A percentile compares a stretch with the other conserved stretches of the same genome.
Conservation (phyloP, 2,797 vertebrate genomes). For the Crenichthys baileyi region DNA sequence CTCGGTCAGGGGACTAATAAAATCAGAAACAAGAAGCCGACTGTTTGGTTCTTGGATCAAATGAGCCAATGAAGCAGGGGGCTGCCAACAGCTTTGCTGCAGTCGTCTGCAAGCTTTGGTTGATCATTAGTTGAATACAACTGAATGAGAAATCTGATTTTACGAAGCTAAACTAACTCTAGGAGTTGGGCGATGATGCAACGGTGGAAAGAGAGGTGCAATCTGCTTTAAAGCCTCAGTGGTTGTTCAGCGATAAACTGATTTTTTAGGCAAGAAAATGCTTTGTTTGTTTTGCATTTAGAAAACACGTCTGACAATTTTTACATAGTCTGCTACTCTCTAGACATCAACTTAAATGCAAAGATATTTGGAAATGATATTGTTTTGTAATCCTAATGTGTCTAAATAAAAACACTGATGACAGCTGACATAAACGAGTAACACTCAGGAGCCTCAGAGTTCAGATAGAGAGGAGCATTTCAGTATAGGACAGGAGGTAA, state of each 20-base stretch:
- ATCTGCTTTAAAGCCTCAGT: background rate
- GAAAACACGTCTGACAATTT: background rate
- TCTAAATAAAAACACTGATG: background rate
- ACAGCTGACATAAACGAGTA: conserved; percentile 3
- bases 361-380: background rate
- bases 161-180: background rate
- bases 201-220: background rate
- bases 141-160: background rate
- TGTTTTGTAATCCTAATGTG: conserved; percentile 6
- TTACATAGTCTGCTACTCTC: background rate
- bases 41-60: conserved; percentile 8
- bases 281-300: background rate
- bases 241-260: background rate
- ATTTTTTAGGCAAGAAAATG: background rate
- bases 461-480: conserved; percentile 3
- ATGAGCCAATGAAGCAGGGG: conserved; percentile 13
- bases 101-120: background rate
- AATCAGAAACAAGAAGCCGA: conserved; percentile 22
- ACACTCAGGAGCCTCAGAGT: conserved; percentile 12
- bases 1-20: conserved; percentile 5
- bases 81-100: background rate
- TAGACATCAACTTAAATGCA: background rate
- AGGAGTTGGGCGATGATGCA: conserved; percentile 16
- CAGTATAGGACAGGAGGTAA: conserved; percentile 18
- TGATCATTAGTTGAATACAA: background rate